phyloP scores from a whole-genome alignment of 2,888 invertebrate genomes.

The Acholoe squamosa region DNA sequence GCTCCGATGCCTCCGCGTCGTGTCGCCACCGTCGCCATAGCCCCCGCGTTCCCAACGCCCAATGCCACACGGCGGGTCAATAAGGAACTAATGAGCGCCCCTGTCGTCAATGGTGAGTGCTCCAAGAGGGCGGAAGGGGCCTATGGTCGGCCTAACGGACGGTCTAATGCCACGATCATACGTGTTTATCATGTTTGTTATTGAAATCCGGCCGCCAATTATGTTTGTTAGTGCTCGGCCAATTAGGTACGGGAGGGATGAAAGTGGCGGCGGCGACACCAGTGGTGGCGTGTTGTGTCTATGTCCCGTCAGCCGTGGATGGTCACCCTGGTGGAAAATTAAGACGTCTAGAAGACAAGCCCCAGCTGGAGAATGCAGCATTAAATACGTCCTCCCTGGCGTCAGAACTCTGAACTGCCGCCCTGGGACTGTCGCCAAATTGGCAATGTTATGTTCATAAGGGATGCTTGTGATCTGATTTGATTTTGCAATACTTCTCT shows the following conservation, averaged over 20 bases:
- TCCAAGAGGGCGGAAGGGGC: not conserved
- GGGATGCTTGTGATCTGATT: too few relatives aligned
- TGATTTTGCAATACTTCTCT: too few relatives aligned
- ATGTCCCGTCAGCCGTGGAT: constrained; percentile 49
- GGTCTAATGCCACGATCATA: constrained; percentile 48
- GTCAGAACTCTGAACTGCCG: not conserved
- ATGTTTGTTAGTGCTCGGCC: constrained; percentile 46
- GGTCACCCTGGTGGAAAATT: constrained; percentile 54
- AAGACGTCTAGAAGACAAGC: constrained; percentile 43
- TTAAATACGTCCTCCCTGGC: not conserved
- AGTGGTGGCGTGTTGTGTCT: constrained; percentile 34
- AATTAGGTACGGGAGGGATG: constrained; percentile 3
- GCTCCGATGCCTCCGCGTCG: constrained; percentile 22
- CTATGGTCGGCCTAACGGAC: not conserved
- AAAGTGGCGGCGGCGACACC: constrained; percentile 27
- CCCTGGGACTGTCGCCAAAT: not conserved
- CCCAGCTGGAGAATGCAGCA: constrained; percentile 16
- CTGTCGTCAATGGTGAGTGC: not conserved
- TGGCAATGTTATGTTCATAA: not conserved
- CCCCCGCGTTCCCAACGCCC: not conserved
- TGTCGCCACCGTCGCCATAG: not conserved
- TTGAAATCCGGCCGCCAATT: constrained; percentile 57
- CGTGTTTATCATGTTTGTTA: constrained; percentile 58
- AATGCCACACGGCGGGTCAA: constrained; percentile 19
- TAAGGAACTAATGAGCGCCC: constrained; percentile 43